phyloP scores from a whole-genome alignment of 2,113 vertebrate genomes.

The Ictidomys tridecemlineatus region DNA sequence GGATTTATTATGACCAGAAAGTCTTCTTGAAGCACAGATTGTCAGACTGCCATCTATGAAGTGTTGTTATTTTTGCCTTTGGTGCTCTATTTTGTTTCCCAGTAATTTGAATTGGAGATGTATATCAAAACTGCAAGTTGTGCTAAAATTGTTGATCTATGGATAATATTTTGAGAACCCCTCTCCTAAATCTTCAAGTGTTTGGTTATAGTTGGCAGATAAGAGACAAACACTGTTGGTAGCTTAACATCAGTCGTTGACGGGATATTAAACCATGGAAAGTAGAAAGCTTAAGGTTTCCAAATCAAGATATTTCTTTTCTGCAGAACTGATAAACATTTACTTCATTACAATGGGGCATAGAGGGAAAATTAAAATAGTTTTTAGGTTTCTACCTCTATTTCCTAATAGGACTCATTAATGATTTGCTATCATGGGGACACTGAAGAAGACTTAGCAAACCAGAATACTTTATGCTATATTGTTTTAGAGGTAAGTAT shows the following conservation, averaged over 20 bases:
- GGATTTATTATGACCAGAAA: neutral
- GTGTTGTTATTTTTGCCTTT: neutral
- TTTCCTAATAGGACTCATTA: neutral
- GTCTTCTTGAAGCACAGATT: neutral
- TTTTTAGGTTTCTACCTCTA: neutral
- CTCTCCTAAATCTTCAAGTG: neutral
- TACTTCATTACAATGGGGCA: neutral
- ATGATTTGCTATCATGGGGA: neutral
- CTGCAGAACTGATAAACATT: neutral
- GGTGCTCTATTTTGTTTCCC: neutral
- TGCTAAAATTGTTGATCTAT: neutral
- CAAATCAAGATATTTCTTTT: neutral
- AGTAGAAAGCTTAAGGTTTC: neutral
- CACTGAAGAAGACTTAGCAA: neutral
- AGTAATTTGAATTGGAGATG: neutral
- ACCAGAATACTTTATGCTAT: neutral
- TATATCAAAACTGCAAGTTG: neutral
- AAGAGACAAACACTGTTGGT: neutral
- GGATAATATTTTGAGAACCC: neutral
- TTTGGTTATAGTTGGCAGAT: neutral
- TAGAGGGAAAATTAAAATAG: neutral
- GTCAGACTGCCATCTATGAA: rapidly evolving
- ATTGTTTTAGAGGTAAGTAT: neutral
- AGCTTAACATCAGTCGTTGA: neutral
- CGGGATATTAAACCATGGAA: neutral